Evolutionary conservation across 2,888 invertebrate genomes (phyloP), one percentile per base, ranked within the genome.

Genomic region (Bhutanitis thaidina): DNA sequence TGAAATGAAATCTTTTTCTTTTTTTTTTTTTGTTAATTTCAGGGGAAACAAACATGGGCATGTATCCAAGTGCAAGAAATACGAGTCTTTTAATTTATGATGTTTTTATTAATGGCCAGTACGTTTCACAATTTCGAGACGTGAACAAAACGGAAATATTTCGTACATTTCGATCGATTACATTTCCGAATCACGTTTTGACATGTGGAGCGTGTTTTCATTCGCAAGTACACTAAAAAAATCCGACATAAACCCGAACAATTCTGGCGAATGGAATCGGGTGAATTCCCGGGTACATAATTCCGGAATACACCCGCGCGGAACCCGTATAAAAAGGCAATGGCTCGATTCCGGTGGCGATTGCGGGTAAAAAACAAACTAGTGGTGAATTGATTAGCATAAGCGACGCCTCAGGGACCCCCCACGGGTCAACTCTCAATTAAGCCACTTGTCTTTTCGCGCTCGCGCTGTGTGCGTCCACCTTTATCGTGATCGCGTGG

Each of bases 371-470:
- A 87, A 85, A 86, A 84, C 77, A 80, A 83, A 80, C 80, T 80
- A 79, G 77, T 77, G 63, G 63, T 69, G 84, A 80, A 83, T 83
- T 83, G 84, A 88, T 88, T 89, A 89, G 88, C 88, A 88, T 87
- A 87, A 80, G 68, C 71, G 77, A 73, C 78, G 79, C 80, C 80
- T 77, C 71, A 52, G 46, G 64, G 86, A 85, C 87, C 87, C 78
- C 87, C 85, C 88, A 76, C 77, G 62, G 72, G 72, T 74, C 71
- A 72, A 63, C 73, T 77, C 82, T 85, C 87, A 87, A 88, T 89
- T 89, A 88, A 86, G 84, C 76, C 72, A 85, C 88, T 88, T 87
- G 88, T 89, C 85, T 77, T 79, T 84, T 80, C 79, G 76, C 79
- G 72, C 76, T 68, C 65, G 69, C 67, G 66, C 67, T 65, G 81